A percentile compares a stretch with the other conserved stretches of the same genome.
phyloP scores from a whole-genome alignment of 1,140 invertebrate species.

The Mya arenaria region DNA sequence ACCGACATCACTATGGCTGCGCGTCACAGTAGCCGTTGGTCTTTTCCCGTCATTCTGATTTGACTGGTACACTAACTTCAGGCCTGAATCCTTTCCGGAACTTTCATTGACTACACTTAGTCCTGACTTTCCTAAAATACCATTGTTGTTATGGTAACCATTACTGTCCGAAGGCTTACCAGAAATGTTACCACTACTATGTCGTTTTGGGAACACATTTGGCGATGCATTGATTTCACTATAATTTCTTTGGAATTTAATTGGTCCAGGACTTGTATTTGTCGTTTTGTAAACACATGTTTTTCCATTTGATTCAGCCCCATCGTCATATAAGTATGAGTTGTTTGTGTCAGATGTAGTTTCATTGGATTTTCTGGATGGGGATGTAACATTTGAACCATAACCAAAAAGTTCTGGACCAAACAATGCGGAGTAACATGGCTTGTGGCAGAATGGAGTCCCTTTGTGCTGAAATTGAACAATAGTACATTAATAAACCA shows the following conservation, averaged over 20 bases:
- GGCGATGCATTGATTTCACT: not conserved
- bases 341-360: not conserved
- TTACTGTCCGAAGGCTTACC: not conserved
- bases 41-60: too few species aligned
- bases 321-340: not conserved
- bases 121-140: conserved; percentile 11
- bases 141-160: conserved; percentile 41
- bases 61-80: conserved; percentile 49
- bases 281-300: conserved; percentile 49
- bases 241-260: conserved; percentile 11
- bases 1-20: conserved; percentile 18
- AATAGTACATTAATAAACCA: conserved; percentile 23
- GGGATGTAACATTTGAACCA: conserved; percentile 92
- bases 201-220: conserved; percentile 15
- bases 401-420: conserved; percentile 89
- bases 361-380: conserved; percentile 87
- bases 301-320: conserved; percentile 9
- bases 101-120: conserved; percentile 38
- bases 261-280: conserved; percentile 42
- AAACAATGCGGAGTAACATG: conserved; percentile 75
- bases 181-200: conserved; percentile 26
- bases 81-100: conserved; percentile 4
- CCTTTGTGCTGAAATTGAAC: conserved; percentile 78
- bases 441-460: conserved; percentile 75
- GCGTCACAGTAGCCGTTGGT: too few species aligned